Conservation (phyloP, 2,113 vertebrate species). For the Odontophorus gujanensis region DNA sequence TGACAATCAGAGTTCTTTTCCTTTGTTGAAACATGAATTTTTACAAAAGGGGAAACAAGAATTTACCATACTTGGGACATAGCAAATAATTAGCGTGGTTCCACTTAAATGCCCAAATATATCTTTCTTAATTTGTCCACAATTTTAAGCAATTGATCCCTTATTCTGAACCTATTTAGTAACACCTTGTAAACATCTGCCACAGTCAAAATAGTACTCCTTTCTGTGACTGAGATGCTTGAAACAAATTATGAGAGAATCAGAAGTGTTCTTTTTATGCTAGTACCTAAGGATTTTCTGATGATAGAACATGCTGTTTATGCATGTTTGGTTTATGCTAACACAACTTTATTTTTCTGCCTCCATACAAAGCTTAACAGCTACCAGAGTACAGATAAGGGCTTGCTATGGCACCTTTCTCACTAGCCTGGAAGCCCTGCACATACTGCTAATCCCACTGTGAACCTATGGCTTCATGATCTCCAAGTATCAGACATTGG, state of each 20-base stretch:
- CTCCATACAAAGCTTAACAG: background rate
- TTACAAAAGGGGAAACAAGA: conserved; percentile 21
- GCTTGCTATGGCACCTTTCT: background rate
- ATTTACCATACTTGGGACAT: background rate
- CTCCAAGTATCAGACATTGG: background rate
- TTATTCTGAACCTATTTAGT: background rate
- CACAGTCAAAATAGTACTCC: background rate
- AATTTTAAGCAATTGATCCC: background rate
- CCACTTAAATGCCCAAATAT: background rate
- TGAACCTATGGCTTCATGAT: background rate
- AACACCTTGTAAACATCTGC: background rate
- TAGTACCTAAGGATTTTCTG: background rate
- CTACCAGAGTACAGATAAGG: background rate
- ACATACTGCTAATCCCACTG: background rate
- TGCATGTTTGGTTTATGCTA: background rate
- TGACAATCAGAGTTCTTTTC: conserved; percentile 44
- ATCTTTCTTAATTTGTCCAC: background rate
- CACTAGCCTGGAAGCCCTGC: background rate
- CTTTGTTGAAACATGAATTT: conserved; percentile 19
- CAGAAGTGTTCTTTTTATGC: background rate
- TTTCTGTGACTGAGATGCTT: background rate
- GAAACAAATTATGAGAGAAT: background rate
- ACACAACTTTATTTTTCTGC: background rate
- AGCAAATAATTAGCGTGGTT: background rate
- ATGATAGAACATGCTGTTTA: background rate